Conservation (phyloP, 2,113 vertebrate species). For the Erinaceus europaeus region DNA sequence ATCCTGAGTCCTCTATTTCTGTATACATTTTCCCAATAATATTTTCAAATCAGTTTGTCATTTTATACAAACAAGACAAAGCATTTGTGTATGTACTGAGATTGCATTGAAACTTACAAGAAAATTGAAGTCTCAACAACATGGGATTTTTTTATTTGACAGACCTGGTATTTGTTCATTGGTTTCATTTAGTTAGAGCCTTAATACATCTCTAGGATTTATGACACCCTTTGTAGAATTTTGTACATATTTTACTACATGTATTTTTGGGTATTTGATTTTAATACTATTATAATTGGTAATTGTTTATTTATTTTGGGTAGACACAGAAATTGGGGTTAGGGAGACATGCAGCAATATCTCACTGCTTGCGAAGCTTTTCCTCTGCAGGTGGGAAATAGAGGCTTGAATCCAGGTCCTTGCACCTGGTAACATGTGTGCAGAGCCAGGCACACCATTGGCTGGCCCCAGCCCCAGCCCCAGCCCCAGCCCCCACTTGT, state of each 20-base stretch:
- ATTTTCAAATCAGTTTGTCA: neutral
- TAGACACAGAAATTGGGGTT: too few relatives aligned
- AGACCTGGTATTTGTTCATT: neutral
- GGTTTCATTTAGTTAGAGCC: neutral
- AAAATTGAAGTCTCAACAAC: neutral
- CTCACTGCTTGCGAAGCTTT: too few relatives aligned
- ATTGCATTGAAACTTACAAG: neutral
- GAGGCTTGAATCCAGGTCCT: too few relatives aligned
- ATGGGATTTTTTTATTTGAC: neutral
- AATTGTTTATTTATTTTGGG: neutral
- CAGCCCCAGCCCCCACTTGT: too few relatives aligned
- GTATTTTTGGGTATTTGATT: neutral
- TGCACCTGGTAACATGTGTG: too few relatives aligned
- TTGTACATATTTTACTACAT: neutral
- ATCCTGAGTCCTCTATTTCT: neutral
- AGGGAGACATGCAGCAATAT: too few relatives aligned
- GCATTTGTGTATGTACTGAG: too few relatives aligned
- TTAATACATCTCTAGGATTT: neutral
- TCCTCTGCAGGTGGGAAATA: too few relatives aligned
- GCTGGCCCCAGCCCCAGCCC: too few relatives aligned
- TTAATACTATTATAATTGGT: neutral
- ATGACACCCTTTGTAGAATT: neutral
- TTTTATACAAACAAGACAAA: neutral
- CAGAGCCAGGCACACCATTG: too few relatives aligned
- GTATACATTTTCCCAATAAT: neutral